Base-by-base conservation (phyloP, 2,797 vertebrate species). In the Echeneis naucrates region DNA sequence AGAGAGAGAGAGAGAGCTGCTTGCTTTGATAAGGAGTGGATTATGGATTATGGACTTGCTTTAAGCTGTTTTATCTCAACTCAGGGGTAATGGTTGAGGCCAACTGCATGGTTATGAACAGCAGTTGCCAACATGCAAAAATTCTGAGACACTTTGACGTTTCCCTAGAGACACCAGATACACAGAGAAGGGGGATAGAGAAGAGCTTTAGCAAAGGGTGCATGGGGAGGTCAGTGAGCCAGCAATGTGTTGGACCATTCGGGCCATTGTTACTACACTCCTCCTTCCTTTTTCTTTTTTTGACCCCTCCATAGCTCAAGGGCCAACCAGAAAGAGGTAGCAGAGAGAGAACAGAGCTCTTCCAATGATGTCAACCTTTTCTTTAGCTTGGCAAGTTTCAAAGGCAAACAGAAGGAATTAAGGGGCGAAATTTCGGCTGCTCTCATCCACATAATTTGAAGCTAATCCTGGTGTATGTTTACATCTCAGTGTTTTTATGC, bases 11-110 rank as follows among this genome's bases (percentile, higher is more conserved):
- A 86, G 80, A n/a, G n/a, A n/a, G n/a, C 82, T 88, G 90, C 89
- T 93, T 88, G 81, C 91, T 94, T 94, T 94, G 92, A 92, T 93
- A 93, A 92, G 90, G 87, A 90, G 87, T 91, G 91, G 89, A 90
- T 93, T 93, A 93, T 89, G 89, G 90, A 94, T 94, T 94, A 93
- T 77, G 78, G 83, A 78, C 87, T 80, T 64, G 81, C 84, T 90
- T 88, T 94, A 93, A 94, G 85, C 92, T 90, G 74, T 90, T 88
- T 93, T 93, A 94, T 94, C 90, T 89, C 88, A 84, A 83, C 88
- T 92, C 79, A 83, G 86, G 87, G 87, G 91, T 92, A 94, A 92
- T 91, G 88, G 90, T 83, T 62, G 77, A 89, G 81, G 87, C 84
- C 88, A 86, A 90, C 81, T 70, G 23, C 87, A 85, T 51, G 68